Base-by-base conservation (phyloP, 2,888 invertebrate genomes). In the Didymodactylos carnosus region DNA sequence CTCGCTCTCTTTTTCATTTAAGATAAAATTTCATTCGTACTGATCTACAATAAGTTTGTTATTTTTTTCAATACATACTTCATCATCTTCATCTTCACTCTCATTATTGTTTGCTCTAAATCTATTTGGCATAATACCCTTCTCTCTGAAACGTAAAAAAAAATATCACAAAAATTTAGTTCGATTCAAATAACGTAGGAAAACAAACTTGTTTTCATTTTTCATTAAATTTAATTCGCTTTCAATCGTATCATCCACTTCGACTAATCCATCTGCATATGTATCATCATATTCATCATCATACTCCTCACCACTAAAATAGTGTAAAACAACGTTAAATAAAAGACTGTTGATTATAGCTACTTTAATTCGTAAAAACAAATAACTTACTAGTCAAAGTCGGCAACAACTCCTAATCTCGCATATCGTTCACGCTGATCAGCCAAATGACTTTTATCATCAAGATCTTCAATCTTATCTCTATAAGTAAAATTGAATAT, bases 271-370 rank as follows among this genome's bases (percentile, higher is more conserved):
- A 62, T 62, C 71, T 35, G 71, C 74, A 71, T 74, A 74, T 29
- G 74, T 74, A 51, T 74, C 74, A 72, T 74, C 74, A 39, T 74
- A 74, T 69, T 74, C 74, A 74, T 74, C 74, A 39, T 74, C 71
- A 41, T 74, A 74, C 19, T 70, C 53, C 25, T 40, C 74, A 69
- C 62, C 71, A 39, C 53, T 53, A n/a, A 27, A 14, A 25, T n/a
- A n/a, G n/a, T n/a, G n/a, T n/a, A n/a, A n/a, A n/a, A n/a, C n/a
- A n/a, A n/a, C n/a, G n/a, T n/a, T n/a, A n/a, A n/a, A n/a, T n/a
- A n/a, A n/a, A n/a, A n/a, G n/a, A n/a, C n/a, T n/a, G n/a, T n/a
- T n/a, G n/a, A n/a, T n/a, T n/a, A n/a, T n/a, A n/a, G n/a, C n/a
- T n/a, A n/a, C n/a, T n/a, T n/a, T n/a, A n/a, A n/a, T n/a, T n/a